phyloP scores from a whole-genome alignment of 2,113 vertebrate species.

The Rhodinocichla rosea region DNA sequence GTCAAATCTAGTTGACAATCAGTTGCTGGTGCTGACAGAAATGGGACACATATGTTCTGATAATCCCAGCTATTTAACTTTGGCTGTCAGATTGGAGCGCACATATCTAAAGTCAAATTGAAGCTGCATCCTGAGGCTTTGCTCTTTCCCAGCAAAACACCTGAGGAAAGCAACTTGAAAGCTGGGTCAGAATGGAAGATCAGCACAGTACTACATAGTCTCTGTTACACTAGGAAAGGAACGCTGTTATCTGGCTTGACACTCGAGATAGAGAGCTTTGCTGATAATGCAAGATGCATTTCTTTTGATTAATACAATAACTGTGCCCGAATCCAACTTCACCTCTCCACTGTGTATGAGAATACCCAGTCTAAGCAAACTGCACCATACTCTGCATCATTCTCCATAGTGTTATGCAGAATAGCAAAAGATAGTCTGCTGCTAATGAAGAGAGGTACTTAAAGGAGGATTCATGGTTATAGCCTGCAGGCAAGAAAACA shows the following conservation, averaged over 20 bases:
- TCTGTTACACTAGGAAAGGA: background rate
- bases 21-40: background rate
- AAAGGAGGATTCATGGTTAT: background rate
- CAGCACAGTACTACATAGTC: background rate
- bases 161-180: background rate
- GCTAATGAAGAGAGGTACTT: background rate
- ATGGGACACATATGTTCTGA: background rate
- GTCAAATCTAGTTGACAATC: background rate
- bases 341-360: background rate
- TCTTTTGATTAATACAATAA: background rate
- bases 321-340: background rate
- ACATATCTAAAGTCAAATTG: background rate
- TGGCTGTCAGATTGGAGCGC: background rate
- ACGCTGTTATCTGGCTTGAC: accelerated
- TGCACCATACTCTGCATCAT: background rate
- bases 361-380: background rate
- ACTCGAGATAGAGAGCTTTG: background rate
- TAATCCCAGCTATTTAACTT: background rate
- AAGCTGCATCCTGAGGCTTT: background rate
- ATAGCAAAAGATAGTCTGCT: background rate
- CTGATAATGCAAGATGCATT: background rate
- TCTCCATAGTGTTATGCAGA: background rate
- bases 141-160: background rate
- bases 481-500: background rate
- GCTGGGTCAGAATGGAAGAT: background rate